Conservation (phyloP, 2,113 vertebrate genomes). For the Macquaria ambigua region DNA sequence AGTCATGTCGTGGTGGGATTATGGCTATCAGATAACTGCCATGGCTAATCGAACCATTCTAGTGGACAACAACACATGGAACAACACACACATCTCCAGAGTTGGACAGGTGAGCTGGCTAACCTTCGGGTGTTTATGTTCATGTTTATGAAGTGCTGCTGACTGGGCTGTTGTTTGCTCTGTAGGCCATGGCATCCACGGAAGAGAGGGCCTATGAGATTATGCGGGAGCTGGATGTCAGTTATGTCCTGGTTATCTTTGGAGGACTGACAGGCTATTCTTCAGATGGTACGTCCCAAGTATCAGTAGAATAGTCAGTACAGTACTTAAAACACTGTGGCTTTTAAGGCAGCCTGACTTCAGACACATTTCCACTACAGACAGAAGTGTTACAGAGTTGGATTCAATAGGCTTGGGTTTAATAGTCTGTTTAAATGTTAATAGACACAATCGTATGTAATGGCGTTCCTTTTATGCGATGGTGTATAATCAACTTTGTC, state of each 20-base stretch:
- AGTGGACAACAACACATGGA: constrained; percentile 99
- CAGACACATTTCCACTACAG: background rate
- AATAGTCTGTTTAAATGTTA: background rate
- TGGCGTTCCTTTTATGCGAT: background rate
- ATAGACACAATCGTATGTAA: background rate
- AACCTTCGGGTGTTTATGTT: background rate
- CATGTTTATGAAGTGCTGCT: background rate
- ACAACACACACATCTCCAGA: constrained; percentile 98
- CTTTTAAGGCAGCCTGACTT: background rate
- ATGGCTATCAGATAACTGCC: constrained; percentile 98
- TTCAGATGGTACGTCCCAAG: constrained; percentile 89
- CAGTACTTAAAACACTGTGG: background rate
- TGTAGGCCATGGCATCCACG: constrained; percentile 97
- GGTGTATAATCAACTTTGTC: background rate
- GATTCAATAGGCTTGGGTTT: background rate
- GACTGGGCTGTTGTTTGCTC: background rate
- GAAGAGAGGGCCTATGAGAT: constrained; percentile 98
- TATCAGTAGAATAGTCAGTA: background rate
- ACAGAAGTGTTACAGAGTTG: background rate
- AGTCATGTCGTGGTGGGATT: constrained; percentile 99
- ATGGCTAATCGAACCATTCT: constrained; percentile 99
- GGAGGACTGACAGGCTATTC: constrained; percentile 98
- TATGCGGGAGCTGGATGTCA: constrained; percentile 98
- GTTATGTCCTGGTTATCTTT: constrained; percentile 98
- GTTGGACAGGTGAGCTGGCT: constrained; percentile 91